Evolutionary conservation across 2,797 vertebrate species (phyloP), one percentile per base, ranked within the genome.

Genomic region (Schizopygopsis pylzovi): DNA sequence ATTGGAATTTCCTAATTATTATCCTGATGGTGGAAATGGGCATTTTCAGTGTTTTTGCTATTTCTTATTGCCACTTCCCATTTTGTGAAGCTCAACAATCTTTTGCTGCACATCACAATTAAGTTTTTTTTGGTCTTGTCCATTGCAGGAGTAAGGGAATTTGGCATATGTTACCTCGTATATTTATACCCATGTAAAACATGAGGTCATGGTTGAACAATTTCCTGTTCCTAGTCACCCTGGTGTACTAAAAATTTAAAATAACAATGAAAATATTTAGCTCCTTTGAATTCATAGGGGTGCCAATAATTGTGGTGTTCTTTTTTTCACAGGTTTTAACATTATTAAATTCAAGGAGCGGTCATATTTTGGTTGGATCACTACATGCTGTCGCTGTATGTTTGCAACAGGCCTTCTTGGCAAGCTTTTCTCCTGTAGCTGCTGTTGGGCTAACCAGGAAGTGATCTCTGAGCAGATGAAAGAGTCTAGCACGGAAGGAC

Each of bases 391-490:
- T 65, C 63, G 28, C 63, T 67, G 63, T 67, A 2, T 33, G 63
- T 67, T 65, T 7, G 3, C 33, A 33, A 37, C 63, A 65, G 63
- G 28, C 7, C 15, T 18, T 37, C 15, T 37, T 65, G 28, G 63
- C 45, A 45, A 63, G 54, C n/a, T 6, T 20, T 68, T 65, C 28
- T 65, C 63, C 28, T 67, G 41, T 56, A 45, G 78, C 63, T 65
- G 43, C 33, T 81, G 52, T 85, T 77, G 41, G 37, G 43, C 22
- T 79, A 76, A 76, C 81, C 82, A 87, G 76, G 68, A 75, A 80
- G 59, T 81, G 39, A 72, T 73, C 75, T 83, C 37, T 63, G 37
- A 84, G 61, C 67, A 84, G 82, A 84, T 84, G 28, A 87, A 84
- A 82, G 63, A 33, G 49, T 61, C 41, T 22, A 71, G 16, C 71